Evolutionary conservation across 2,888 invertebrate species (phyloP).

Genomic region (Buathra laborator): DNA sequence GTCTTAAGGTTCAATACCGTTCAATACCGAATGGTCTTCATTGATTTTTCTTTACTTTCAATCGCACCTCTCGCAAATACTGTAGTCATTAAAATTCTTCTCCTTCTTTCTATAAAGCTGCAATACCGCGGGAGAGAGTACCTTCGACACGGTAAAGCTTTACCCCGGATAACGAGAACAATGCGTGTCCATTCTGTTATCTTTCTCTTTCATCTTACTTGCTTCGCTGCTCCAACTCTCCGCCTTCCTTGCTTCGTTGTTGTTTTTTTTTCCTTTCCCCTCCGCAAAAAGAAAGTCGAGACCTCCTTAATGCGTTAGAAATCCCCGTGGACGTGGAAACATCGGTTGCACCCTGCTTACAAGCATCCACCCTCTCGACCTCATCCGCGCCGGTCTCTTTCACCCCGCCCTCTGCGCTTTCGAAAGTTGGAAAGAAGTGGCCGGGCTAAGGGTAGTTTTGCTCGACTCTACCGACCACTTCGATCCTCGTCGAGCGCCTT

Average conservation of each 20-base stretch:
- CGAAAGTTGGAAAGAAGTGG: constrained; percentile 55
- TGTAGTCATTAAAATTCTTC: constrained; percentile 53
- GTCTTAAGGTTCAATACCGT: not conserved
- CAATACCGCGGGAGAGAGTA: constrained; percentile 43
- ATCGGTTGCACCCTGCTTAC: constrained; percentile 65
- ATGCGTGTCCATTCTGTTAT: constrained; percentile 75
- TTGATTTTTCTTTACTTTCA: constrained; percentile 28
- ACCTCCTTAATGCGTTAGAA: constrained; percentile 77
- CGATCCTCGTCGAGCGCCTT: constrained; percentile 43
- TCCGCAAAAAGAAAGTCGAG: constrained; percentile 31
- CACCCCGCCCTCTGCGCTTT: not conserved
- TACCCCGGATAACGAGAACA: constrained; percentile 77
- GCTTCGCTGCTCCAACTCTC: constrained; percentile 1
- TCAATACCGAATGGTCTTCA: not conserved
- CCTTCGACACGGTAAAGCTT: constrained; percentile 45
- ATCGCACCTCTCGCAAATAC: constrained; percentile 16
- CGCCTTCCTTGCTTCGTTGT: constrained; percentile 7
- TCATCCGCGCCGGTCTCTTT: constrained; percentile 8
- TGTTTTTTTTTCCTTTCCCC: not conserved
- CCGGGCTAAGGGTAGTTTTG: constrained; percentile 48
- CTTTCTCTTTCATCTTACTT: constrained; percentile 32
- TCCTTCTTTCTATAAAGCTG: constrained; percentile 33
- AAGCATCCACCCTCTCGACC: constrained; percentile 42
- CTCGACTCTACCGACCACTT: constrained; percentile 48
- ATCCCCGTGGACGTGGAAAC: constrained; percentile 75